Percentiles rank a stretch among this genome's conserved stretches.
These are phyloP conservation scores for Xylota sylvarum DNA, from an alignment of 2,888 invertebrate species.

Conservation along the genomic window DNA sequence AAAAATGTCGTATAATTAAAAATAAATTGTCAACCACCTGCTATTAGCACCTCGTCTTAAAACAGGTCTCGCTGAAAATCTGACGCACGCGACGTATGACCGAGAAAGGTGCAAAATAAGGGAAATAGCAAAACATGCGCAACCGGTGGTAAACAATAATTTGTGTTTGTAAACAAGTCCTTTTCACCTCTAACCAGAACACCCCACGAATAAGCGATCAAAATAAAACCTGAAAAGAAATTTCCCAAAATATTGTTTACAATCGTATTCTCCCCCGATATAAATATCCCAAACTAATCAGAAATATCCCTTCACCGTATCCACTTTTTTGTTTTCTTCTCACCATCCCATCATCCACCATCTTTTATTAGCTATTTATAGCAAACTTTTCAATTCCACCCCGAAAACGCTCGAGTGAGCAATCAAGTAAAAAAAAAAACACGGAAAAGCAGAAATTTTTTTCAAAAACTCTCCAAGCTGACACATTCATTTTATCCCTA, in stretches of 20 bases:
- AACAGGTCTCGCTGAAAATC: conserved; percentile 11
- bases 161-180: conserved; percentile 61
- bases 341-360: conserved; percentile 50
- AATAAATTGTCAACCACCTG: conserved; percentile 40
- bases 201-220: conserved; percentile 37
- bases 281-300: conserved; percentile 34
- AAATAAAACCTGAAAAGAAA: conserved; percentile 49
- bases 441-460: conserved; percentile 19
- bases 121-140: conserved; percentile 27
- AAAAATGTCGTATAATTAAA: conserved; percentile 3
- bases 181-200: neutral
- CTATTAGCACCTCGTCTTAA: conserved; percentile 8
- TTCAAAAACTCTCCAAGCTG: neutral
- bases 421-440: conserved; percentile 42
- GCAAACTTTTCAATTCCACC: conserved; percentile 61
- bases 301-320: conserved; percentile 43
- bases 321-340: conserved; percentile 19
- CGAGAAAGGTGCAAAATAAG: neutral
- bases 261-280: conserved; percentile 3
- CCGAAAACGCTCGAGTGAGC: conserved; percentile 66
- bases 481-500: conserved; percentile 9
- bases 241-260: conserved; percentile 50
- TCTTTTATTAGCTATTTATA: conserved; percentile 67
- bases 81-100: conserved; percentile 7
- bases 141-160: conserved; percentile 36